These are phyloP conservation scores for Ivindomyrus marchei DNA, from an alignment of 2,113 vertebrate genomes.

Conservation along the genomic window DNA sequence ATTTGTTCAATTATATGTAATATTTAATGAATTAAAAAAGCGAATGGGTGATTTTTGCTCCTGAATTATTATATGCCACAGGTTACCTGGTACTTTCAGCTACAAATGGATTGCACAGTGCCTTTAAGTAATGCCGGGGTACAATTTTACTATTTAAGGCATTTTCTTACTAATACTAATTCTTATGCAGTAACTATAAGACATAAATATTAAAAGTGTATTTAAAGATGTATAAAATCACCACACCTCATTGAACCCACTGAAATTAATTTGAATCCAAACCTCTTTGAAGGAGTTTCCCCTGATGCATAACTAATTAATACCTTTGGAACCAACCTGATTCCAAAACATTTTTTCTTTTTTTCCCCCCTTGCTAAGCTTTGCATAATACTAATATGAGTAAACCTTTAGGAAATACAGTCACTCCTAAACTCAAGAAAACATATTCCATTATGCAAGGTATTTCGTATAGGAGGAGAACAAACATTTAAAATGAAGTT, in stretches of 20 bases:
- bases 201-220: slow-evolving; percentile 3
- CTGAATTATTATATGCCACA: neutral
- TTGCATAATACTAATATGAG: neutral
- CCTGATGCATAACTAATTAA: slow-evolving; percentile 39
- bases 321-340: slow-evolving; percentile 37
- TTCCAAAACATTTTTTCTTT: slow-evolving; percentile 19
- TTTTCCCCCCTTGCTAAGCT: neutral
- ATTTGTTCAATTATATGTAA: neutral
- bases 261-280: slow-evolving; percentile 37
- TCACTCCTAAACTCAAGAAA: neutral
- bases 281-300: slow-evolving; percentile 34
- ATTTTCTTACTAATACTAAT: neutral
- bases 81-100: neutral
- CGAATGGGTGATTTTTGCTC: neutral
- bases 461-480: neutral
- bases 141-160: neutral
- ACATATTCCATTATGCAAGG: neutral
- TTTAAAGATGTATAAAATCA: slow-evolving; percentile 25
- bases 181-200: neutral
- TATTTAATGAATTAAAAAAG: neutral
- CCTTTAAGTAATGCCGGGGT: neutral
- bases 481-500: neutral
- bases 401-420: neutral
- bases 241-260: slow-evolving; percentile 9
- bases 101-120: neutral